Percentiles rank a stretch among this genome's conserved stretches.
phyloP scores from a whole-genome alignment of 1,140 invertebrate species.

The Triops longicaudatus region DNA sequence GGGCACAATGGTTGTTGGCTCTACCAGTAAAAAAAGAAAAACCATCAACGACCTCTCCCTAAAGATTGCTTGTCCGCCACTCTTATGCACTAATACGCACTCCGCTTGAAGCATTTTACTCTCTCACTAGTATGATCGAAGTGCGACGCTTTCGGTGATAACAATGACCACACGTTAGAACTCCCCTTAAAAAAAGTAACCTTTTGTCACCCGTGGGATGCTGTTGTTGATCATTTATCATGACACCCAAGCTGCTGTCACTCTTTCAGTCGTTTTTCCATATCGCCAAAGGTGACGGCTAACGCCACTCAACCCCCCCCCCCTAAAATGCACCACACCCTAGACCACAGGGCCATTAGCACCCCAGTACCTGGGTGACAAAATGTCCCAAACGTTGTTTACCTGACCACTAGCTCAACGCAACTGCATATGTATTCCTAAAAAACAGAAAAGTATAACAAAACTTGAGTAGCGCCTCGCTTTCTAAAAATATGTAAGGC shows the following conservation, averaged over 20 bases:
- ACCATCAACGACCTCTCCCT: neutral
- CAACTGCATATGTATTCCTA: too few relatives aligned
- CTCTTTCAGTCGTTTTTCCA: neutral
- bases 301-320: too few relatives aligned
- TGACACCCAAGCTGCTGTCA: neutral
- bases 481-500: neutral
- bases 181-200: neutral
- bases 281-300: neutral
- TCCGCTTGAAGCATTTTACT: neutral
- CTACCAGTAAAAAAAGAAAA: neutral
- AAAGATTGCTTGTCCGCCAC: neutral
- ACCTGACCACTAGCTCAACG: neutral
- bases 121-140: neutral
- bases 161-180: neutral
- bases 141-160: neutral
- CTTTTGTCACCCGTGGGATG: conserved; percentile 1
- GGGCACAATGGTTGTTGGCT: neutral
- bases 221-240: neutral
- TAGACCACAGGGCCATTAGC: too few relatives aligned
- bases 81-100: neutral
- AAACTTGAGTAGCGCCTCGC: neutral
- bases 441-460: neutral
- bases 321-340: too few relatives aligned
- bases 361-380: neutral
- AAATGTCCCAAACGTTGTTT: neutral